Evolutionary conservation across 2,888 invertebrate genomes (phyloP).

Genomic region (Drosophila fungiperda): DNA sequence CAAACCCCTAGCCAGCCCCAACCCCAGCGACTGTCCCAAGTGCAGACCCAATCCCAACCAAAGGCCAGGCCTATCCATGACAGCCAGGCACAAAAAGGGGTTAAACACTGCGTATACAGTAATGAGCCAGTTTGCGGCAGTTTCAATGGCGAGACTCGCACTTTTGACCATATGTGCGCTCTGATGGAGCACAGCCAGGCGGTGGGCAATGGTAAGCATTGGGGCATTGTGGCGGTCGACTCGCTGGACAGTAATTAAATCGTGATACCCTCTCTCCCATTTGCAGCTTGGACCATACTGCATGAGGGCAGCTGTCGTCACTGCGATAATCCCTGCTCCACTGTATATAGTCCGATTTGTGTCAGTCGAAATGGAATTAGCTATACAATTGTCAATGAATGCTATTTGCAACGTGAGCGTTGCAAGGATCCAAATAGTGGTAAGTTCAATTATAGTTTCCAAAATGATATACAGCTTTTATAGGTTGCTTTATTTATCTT

Average conservation of each 20-base stretch:
- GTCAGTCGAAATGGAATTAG: conserved; percentile 67
- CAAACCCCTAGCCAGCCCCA: background rate
- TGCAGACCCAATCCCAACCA: background rate
- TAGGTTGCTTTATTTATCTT: background rate
- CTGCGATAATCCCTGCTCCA: conserved; percentile 67
- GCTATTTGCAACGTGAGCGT: conserved; percentile 68
- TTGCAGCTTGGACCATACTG: conserved; percentile 72
- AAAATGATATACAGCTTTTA: background rate
- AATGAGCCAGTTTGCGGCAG: conserved; percentile 68
- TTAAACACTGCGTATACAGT: conserved; percentile 66
- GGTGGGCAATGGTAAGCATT: conserved; percentile 61
- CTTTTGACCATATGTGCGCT: conserved; percentile 72
- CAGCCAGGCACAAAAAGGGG: background rate
- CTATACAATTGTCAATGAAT: conserved; percentile 77
- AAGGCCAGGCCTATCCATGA: conserved; percentile 9
- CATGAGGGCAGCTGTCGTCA: conserved; percentile 66
- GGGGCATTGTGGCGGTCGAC: conserved; percentile 9
- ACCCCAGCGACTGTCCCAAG: background rate
- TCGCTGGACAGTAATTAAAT: conserved; percentile 16
- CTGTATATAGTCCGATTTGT: conserved; percentile 69
- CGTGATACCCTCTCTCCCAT: background rate
- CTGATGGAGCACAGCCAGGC: conserved; percentile 66
- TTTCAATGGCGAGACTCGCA: conserved; percentile 58
- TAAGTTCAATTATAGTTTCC: conserved; percentile 38
- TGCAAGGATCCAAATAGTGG: conserved; percentile 73